phyloP scores from a whole-genome alignment of 2,113 vertebrate genomes.

The Phoxinus phoxinus region DNA sequence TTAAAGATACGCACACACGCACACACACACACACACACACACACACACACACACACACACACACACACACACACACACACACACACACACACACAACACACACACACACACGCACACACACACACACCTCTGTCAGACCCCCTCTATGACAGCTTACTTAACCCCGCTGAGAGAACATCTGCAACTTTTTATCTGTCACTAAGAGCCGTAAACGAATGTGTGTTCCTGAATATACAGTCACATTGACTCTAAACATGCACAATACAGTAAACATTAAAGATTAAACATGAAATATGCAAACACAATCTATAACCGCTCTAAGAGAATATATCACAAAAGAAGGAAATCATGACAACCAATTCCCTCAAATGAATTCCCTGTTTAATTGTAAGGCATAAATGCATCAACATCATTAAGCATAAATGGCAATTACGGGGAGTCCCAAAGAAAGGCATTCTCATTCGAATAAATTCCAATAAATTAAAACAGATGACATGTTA shows the following conservation, averaged over 20 bases:
- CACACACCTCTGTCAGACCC: constrained; percentile 58
- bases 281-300: too few species aligned
- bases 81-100: neutral
- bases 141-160: constrained; percentile 66
- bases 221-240: neutral
- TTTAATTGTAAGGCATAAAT: neutral
- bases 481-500: neutral
- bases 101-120: constrained; percentile 22
- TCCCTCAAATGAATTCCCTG: neutral
- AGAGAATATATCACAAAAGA: neutral
- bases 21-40: neutral
- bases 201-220: neutral
- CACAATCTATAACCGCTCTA: neutral
- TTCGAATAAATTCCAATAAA: neutral
- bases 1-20: constrained; percentile 2
- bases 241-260: neutral
- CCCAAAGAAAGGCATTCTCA: neutral
- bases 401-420: neutral
- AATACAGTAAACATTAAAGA: neutral
- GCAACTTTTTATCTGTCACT: constrained; percentile 60
- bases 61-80: constrained; percentile 12
- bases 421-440: neutral
- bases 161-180: constrained; percentile 73
- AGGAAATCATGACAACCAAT: neutral
- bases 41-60: constrained; percentile 12